Evolutionary conservation across 2,113 vertebrate genomes (phyloP).

Genomic region (Strix aluco): DNA sequence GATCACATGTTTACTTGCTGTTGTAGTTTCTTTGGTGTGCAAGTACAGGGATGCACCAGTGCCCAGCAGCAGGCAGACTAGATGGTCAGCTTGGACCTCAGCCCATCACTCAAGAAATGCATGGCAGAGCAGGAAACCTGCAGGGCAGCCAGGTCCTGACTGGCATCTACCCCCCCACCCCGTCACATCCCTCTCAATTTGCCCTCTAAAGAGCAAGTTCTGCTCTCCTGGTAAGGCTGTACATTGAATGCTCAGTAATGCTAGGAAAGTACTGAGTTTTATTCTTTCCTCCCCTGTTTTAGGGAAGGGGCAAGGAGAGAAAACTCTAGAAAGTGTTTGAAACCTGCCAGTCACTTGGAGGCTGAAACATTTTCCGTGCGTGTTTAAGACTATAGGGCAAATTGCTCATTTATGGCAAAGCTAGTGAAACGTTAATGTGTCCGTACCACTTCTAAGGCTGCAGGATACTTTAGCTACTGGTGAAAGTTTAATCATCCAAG

Average conservation of each 20-base stretch:
- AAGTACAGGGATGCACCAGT: neutral
- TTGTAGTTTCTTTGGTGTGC: neutral
- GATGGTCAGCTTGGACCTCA: neutral
- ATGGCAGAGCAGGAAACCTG: neutral
- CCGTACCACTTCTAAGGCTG: neutral
- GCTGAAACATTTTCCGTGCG: neutral
- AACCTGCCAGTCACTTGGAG: neutral
- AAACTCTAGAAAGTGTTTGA: neutral
- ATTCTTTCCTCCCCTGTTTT: neutral
- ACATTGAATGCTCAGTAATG: neutral
- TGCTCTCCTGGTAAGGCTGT: neutral
- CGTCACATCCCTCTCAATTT: neutral
- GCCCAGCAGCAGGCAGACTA: neutral
- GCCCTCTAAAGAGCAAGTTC: neutral
- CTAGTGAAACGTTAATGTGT: neutral
- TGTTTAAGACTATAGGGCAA: neutral
- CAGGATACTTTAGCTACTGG: neutral
- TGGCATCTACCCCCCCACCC: neutral
- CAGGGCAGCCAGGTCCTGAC: neutral
- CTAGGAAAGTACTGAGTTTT: neutral
- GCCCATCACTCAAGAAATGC: neutral
- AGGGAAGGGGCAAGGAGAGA: neutral
- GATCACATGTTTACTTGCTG: neutral
- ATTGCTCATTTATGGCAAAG: neutral
- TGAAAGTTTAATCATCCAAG: slow-evolving; percentile 18